Conservation (phyloP, 2,113 vertebrate species). For the Hylia prasina region DNA sequence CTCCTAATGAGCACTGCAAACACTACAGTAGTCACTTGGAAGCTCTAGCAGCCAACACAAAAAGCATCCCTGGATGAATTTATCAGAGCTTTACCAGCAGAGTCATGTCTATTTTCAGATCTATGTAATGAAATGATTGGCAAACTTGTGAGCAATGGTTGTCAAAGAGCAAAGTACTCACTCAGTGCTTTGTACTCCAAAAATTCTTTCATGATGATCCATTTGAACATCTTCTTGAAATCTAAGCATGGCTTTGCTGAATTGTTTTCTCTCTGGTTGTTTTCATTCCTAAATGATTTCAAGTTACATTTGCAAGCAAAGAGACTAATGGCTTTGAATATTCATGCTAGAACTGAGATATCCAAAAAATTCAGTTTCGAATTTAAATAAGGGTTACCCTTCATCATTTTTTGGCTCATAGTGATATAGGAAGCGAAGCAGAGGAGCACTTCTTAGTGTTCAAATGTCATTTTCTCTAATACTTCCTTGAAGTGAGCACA, state of each 20-base stretch:
- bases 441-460: neutral
- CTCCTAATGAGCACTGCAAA: neutral
- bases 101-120: constrained; percentile 3
- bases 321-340: neutral
- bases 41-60: neutral
- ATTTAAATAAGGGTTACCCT: neutral
- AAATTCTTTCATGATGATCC: constrained; percentile 4
- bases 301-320: neutral
- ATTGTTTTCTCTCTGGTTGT: neutral
- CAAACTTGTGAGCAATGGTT: neutral
- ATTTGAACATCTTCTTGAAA: constrained; percentile 7
- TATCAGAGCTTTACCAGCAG: neutral
- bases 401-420: neutral
- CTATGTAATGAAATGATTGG: neutral
- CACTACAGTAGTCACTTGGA: neutral
- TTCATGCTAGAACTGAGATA: neutral
- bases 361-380: neutral
- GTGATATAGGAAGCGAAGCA: neutral
- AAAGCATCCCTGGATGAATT: neutral
- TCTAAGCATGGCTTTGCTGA: neutral
- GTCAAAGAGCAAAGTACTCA: constrained; percentile 11
- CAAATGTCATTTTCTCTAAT: neutral
- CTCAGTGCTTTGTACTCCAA: neutral
- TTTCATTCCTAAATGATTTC: neutral
- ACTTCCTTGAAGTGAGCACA: neutral